Conservation (phyloP, 2,888 invertebrate genomes). For the Lepidonotus clava region DNA sequence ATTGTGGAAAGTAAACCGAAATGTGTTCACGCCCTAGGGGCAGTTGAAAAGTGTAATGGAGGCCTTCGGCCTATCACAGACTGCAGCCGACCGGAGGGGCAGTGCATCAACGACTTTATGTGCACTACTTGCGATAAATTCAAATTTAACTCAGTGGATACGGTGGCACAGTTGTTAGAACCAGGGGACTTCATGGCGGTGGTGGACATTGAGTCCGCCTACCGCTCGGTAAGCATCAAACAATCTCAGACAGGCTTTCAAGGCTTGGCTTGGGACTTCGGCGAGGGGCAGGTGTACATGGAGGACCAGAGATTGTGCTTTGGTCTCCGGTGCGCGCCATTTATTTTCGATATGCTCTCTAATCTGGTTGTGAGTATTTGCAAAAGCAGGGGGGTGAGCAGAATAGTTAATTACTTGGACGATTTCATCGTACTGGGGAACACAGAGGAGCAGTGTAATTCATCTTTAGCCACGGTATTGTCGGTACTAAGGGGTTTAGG, state of each 20-base stretch:
- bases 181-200: not conserved
- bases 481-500: not conserved
- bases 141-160: not conserved
- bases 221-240: not conserved
- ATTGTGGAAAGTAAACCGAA: too few species aligned
- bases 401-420: not conserved
- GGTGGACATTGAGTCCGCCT: not conserved
- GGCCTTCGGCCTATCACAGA: not conserved
- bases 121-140: not conserved
- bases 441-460: not conserved
- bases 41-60: not conserved
- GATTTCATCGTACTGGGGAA: not conserved
- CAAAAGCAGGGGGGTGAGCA: not conserved
- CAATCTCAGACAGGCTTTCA: not conserved
- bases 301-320: not conserved
- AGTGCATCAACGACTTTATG: not conserved
- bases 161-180: not conserved
- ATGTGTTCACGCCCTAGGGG: slow-evolving; percentile 32
- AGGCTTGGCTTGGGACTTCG: not conserved
- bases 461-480: too few species aligned
- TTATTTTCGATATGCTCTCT: not conserved
- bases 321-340: not conserved
- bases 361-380: not conserved
- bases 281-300: not conserved
- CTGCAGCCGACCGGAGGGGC: not conserved